Base-by-base conservation (phyloP, 2,797 vertebrate species). In the Selene dorsalis region DNA sequence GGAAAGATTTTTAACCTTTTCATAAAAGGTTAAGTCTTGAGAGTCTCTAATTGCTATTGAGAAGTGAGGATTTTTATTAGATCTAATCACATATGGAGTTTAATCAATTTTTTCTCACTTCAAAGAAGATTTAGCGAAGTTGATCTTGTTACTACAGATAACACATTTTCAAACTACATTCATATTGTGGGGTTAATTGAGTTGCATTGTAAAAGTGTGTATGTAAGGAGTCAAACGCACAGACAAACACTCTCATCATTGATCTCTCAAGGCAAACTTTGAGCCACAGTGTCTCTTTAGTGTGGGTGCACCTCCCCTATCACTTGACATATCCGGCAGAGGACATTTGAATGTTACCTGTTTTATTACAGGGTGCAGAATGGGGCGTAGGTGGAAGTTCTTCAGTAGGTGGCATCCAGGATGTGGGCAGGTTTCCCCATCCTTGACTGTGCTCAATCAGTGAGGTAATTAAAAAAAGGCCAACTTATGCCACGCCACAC, bases 381-480 rank as follows among this genome's bases (percentile, higher is more conserved):
- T 6, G 20, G 83, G 80, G 64, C 50, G 82, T 88, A 85, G 89
- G 90, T 57, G 84, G 80, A 35, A 60, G 64, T 69, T 85, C 66
- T 82, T 83, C 57, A 74, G 63, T 75, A 56, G 83, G 79, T 84
- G 77, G 84, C 79, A 82, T 86, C 73, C 72, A 68, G 61, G 77
- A 41, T 79, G 89, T 90, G 92, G 88, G 89, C 85, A 89, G 84
- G 74, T 81, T 75, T 85, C 67, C 83, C 89, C 91, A 91, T 93
- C 91, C 92, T 89, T 92, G 90, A 90, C 90, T 88, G 87, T 82
- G 88, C 90, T 90, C 91, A 92, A 91, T 94, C 84, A 93, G 89
- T 76, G 43, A 87, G 89, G 88, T 93, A 94, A 94, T 95, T 94
- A 94, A 93, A 92, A 57, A 91, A 92, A 84, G 92, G 89, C 90